Evolutionary conservation across 1,140 invertebrate species (phyloP).

Genomic region (Meloidogyne hapla): DNA sequence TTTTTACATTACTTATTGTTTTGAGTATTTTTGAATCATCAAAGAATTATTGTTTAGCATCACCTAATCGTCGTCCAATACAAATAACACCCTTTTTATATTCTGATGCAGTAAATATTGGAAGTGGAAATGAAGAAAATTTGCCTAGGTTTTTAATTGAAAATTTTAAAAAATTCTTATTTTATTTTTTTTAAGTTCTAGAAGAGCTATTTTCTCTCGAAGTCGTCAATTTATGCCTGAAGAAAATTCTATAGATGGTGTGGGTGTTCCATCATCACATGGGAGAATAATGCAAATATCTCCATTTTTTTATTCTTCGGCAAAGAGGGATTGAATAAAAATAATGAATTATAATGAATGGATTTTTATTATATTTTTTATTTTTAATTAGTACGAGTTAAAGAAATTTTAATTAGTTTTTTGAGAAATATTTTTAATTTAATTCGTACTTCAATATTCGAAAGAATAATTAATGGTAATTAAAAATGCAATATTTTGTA

Average conservation of each 20-base stretch:
- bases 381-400: neutral
- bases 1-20: neutral
- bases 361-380: no score
- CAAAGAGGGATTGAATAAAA: slow-evolving; percentile 6
- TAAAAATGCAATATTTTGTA: neutral
- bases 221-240: neutral
- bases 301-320: slow-evolving; percentile 23
- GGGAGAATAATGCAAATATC: slow-evolving; percentile 20
- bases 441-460: neutral
- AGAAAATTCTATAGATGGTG: neutral
- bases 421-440: neutral
- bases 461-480: neutral
- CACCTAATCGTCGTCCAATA: slow-evolving; percentile 23
- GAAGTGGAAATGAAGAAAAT: slow-evolving; percentile 5
- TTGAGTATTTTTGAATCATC: neutral
- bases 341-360: neutral
- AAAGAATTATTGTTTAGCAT: neutral
- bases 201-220: neutral
- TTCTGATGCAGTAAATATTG: slow-evolving; percentile 23
- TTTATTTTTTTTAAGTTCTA: neutral
- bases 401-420: neutral
- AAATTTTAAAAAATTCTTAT: neutral
- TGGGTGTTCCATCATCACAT: neutral
- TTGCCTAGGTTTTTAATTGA: neutral
- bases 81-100: slow-evolving; percentile 26